A percentile compares a stretch with the other conserved stretches of the same genome.
Conservation (phyloP, 23 tunicate genomes). For the Aplidium turbinatum region DNA sequence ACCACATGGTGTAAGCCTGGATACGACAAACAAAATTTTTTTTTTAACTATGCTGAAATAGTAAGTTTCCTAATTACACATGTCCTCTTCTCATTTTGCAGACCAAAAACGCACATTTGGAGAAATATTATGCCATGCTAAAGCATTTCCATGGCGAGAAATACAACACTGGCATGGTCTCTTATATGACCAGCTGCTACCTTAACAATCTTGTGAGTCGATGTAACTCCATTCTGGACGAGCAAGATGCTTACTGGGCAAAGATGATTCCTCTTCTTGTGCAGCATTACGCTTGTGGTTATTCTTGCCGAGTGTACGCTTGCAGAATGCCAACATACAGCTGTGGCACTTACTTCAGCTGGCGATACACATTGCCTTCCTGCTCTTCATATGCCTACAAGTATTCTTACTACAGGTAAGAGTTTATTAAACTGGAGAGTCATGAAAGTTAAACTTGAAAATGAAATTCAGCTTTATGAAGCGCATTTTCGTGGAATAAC, state of each 20-base stretch:
- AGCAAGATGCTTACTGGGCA: slow-evolving; percentile 42
- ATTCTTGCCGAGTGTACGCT: slow-evolving; percentile 25
- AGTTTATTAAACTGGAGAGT: too few relatives aligned
- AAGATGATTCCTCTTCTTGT: slow-evolving; percentile 32
- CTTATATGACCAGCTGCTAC: slow-evolving; percentile 30
- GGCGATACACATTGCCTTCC: slow-evolving; percentile 32
- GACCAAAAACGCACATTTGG: slow-evolving; percentile 44
- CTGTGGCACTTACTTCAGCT: slow-evolving; percentile 33
- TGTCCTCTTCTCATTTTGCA: not conserved
- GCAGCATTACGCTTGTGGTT: slow-evolving; percentile 37
- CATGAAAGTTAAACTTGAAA: too few relatives aligned
- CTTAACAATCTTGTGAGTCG: slow-evolving; percentile 3
- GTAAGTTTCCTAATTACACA: not conserved
- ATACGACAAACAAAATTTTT: too few relatives aligned
- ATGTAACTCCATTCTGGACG: slow-evolving; percentile 8
- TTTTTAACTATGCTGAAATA: too few relatives aligned
- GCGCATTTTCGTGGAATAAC: too few relatives aligned
- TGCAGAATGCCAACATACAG: slow-evolving; percentile 25
- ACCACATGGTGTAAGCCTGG: too few relatives aligned
- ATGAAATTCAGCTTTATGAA: too few relatives aligned
- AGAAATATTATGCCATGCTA: slow-evolving; percentile 31
- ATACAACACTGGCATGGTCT: slow-evolving; percentile 9
- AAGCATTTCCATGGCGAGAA: slow-evolving; percentile 31
- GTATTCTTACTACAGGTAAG: slow-evolving; percentile 39
- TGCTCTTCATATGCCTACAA: slow-evolving; percentile 27